Evolutionary conservation across 2,113 vertebrate genomes (phyloP), one percentile per base, ranked within the genome.

Genomic region (Todiramphus saurophagus): DNA sequence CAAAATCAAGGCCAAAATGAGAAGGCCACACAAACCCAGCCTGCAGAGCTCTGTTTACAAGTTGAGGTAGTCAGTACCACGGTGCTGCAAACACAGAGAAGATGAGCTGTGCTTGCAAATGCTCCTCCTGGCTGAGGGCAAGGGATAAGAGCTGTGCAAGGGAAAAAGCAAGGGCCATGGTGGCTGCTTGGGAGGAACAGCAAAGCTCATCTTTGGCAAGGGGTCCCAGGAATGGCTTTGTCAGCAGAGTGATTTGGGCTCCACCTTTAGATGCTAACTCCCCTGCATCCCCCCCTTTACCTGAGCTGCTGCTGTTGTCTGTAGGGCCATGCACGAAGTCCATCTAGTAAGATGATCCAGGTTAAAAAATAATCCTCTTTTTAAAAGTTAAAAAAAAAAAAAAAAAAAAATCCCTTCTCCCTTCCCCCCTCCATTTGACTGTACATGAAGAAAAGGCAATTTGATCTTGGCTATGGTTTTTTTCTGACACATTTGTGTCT

Each of bases 1-100:
- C 12, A 66, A 86, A 86, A 68, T 44, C 33, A 89, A 83, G 67
- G 48, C 73, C 83, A 44, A 67, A 68, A 50, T 0, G 3, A 67
- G 46, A 43, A 27, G 55, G 41, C 41, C 60, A 51, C 55, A 51
- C 48, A 50, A 51, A 58, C 16, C 13, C 48, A 10, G 33, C 3
- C 33, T 15, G 41, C 1, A 3, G 33, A 48, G 58, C 44, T 66
- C 31, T 18, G 2, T 5, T 10, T 63, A 70, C 13, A 67, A 76
- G 44, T 30, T 3, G 21, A 82, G 58, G 82, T 46, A 8, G 30
- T 39, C 58, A 59, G 86, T 64, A 56, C 62, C 4, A 0, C 21
- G 0, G 0, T 0, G 2, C 67, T 62, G 41, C 41, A 12, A 84
- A 41, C 51, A 10, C 0, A 2, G 55, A 8, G 23, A 81, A 53